These are phyloP conservation scores for Sogatella furcifera DNA, from an alignment of 1,140 invertebrate genomes.

Conservation along the genomic window DNA sequence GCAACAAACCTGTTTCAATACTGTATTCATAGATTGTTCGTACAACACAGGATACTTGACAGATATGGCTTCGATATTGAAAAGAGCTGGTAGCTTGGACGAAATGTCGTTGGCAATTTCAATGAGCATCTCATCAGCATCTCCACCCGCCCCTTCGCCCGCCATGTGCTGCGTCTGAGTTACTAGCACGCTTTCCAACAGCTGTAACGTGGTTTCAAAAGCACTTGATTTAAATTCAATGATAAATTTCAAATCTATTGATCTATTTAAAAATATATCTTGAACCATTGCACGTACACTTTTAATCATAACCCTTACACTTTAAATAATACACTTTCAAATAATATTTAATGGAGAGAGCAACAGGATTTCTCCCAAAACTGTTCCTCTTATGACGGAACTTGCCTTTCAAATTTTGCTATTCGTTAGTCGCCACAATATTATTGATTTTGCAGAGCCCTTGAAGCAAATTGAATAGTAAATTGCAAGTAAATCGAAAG, in stretches of 20 bases:
- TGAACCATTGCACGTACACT: no score
- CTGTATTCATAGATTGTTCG: slow-evolving; percentile 87
- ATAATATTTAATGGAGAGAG: no score
- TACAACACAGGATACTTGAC: slow-evolving; percentile 72
- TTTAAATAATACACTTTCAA: no score
- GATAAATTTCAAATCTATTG: not conserved
- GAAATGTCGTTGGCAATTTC: slow-evolving; percentile 63
- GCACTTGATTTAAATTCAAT: not conserved
- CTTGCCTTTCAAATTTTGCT: no score
- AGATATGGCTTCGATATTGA: slow-evolving; percentile 50
- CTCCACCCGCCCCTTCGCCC: slow-evolving; percentile 46
- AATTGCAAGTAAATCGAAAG: no score
- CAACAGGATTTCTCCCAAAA: no score
- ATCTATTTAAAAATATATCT: not conserved
- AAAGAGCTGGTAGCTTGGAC: slow-evolving; percentile 51
- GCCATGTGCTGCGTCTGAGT: slow-evolving; percentile 54
- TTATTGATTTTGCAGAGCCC: no score
- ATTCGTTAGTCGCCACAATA: no score
- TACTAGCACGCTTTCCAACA: slow-evolving; percentile 60
- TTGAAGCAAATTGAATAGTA: no score
- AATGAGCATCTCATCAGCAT: slow-evolving; percentile 51
- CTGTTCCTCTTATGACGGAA: no score
- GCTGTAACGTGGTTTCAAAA: slow-evolving; percentile 35
- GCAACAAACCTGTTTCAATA: slow-evolving; percentile 52
- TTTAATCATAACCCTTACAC: not conserved